Percentiles rank a stretch among this genome's conserved stretches.
Conservation (phyloP, 1,140 invertebrate species). For the Lepidurus packardi region DNA sequence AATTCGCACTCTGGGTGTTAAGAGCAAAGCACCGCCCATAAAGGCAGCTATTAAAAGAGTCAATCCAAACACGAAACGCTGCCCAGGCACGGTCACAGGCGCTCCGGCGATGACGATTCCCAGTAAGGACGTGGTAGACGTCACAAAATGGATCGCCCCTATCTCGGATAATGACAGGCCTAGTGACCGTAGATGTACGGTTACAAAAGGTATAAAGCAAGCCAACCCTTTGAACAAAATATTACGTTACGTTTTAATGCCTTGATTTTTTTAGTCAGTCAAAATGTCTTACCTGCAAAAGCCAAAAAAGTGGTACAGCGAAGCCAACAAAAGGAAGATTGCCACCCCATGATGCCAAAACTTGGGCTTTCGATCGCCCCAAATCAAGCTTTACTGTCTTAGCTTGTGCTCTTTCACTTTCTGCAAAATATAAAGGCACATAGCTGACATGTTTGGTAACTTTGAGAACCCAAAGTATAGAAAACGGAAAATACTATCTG, state of each 20-base stretch:
- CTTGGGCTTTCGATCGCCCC: neutral
- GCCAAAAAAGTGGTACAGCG: conserved; percentile 13
- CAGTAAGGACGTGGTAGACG: neutral
- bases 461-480: neutral
- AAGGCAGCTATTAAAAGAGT: conserved; percentile 1
- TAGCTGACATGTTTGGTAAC: neutral
- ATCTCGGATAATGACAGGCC: neutral
- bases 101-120: neutral
- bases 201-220: conserved; percentile 4
- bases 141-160: conserved; percentile 8
- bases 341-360: neutral
- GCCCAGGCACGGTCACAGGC: neutral
- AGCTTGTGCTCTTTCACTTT: neutral
- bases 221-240: neutral
- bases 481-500: neutral
- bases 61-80: neutral
- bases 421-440: neutral
- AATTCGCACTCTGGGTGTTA: neutral
- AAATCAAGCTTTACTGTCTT: neutral
- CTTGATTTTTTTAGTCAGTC: neutral
- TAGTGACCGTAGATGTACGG: neutral
- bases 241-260: neutral
- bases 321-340: conserved; percentile 10
- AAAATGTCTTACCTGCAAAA: neutral
- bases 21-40: neutral